Evolutionary conservation across 2,888 invertebrate species (phyloP), one percentile per base, ranked within the genome.

Genomic region (Zygothrica quintamaculata): DNA sequence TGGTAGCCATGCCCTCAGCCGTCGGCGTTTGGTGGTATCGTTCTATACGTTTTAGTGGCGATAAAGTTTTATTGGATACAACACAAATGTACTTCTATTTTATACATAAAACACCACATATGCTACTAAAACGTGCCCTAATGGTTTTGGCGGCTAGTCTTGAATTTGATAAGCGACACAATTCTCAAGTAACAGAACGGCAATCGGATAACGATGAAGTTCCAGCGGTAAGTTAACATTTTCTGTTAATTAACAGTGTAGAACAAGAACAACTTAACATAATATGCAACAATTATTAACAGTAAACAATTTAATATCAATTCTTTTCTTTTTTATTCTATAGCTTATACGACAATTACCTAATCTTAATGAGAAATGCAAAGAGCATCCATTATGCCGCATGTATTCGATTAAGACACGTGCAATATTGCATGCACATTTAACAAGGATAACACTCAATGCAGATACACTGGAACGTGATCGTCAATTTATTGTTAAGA

Each of bases 21-120:
- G 91, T 97, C 66, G 99, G 99, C 43, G 96, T 96, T 79, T 99
- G 99, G 99, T 99, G 99, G 99, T 99, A 99, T 91, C 94, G 97
- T 60, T 98, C 98, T 61, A 99, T 99, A 78, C 95, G 97, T 81
- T 99, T 96, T 92, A 98, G 98, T 55, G 98, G 98, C 62, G 99
- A 99, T 90, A 97, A 98, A 93, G 98, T 99, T 1, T 92, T 99
- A 9, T 92, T 99, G 61, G 97, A 98, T 88, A 99, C 99, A n/a
- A 97, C 98, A 4, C 96, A 98, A 90, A 94, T 99, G 92, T 99
- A 98, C 91, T 97, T 96, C 90, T 97, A 95, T 89, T 99, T 98
- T 91, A 96, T 99, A 90, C 96, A 98, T 89, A 98, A 98, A 92
- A 98, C 98, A 5, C 97, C 98, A 0, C 95, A 96, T 67, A 99